Evolutionary conservation across 2,797 vertebrate species (phyloP), one percentile per base, ranked within the genome.

Genomic region (Anguilla obscura): DNA sequence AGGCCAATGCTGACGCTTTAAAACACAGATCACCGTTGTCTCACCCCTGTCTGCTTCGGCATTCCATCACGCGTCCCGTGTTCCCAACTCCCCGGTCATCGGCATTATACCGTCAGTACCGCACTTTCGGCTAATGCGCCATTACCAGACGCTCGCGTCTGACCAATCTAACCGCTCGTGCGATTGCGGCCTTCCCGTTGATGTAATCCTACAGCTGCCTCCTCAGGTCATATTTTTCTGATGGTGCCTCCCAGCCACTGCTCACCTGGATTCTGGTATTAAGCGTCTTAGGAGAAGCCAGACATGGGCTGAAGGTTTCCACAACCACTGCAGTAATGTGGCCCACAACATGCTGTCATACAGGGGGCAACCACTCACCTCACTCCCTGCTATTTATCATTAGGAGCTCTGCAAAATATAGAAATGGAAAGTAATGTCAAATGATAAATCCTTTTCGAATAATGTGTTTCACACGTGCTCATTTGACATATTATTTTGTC

Each of bases 271-370:
- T n/a, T 82, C 24, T 0, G 79, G 40, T 50, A 48, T 82, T 82
- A 48, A 82, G 45, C 10, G 45, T 82, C 79, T 82, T 48, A 24
- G 45, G 18, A 50, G 45, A 50, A 82, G 79, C 45, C 79, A 82
- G 79, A 82, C 79, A 48, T 50, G 24, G 79, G 45, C 18, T 48
- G 18, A 50, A 7, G 36, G 33, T 40, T 79, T 79, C 74, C 74
- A 79, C 74, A 79, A 79, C 16, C 74, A 40, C 74, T 79, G 74
- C 74, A 79, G 6, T 82, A 82, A 50, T 82, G 79, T 50, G 40
- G 21, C 79, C 79, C 24, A 82, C 45, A 50, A 24, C 40, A 50
- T 82, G 79, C 24, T 82, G 79, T n/a, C 79, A 82, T 24, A n/a
- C 79, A 50, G 21, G 24, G 45, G 18, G 40, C 40, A 82, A 48